Evolutionary conservation across 2,113 vertebrate species (phyloP).

Genomic region (Chaenogobius annularis): DNA sequence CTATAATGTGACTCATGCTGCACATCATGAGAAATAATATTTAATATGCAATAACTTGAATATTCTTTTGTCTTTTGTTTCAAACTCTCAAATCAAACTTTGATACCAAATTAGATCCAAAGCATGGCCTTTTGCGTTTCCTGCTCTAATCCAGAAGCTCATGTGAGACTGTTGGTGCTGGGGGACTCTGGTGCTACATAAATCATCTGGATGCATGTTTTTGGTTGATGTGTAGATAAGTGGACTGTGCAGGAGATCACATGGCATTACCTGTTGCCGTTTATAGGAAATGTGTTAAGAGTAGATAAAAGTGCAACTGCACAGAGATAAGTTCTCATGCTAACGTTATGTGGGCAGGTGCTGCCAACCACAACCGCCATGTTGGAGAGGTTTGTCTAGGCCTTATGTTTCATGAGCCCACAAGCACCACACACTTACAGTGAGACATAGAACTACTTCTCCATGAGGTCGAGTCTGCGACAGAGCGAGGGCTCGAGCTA

Average conservation of each 20-base stretch:
- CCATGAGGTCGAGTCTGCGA: too few relatives aligned
- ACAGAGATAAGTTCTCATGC: conserved; percentile 38
- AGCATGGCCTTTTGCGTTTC: too few relatives aligned
- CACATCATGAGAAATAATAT: too few relatives aligned
- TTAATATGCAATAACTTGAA: too few relatives aligned
- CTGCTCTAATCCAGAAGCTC: too few relatives aligned
- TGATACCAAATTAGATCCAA: too few relatives aligned
- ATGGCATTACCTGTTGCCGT: neutral
- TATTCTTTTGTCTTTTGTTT: too few relatives aligned
- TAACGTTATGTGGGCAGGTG: conserved; percentile 42
- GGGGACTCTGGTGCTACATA: conserved; percentile 49
- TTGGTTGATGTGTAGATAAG: neutral
- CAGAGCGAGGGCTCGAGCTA: too few relatives aligned
- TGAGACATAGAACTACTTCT: too few relatives aligned
- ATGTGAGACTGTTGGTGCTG: conserved; percentile 53
- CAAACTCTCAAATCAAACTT: too few relatives aligned
- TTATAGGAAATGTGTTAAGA: conserved; percentile 47
- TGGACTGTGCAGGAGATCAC: neutral
- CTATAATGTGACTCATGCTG: too few relatives aligned
- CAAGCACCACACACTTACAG: neutral
- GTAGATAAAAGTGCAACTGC: conserved; percentile 50
- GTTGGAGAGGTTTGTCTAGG: conserved; percentile 7
- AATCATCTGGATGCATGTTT: conserved; percentile 32
- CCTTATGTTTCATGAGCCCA: neutral
- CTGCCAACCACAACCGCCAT: conserved; percentile 29